These are phyloP conservation scores for Diceros bicornis DNA, from an alignment of 2,797 vertebrate species.

Conservation along the genomic window DNA sequence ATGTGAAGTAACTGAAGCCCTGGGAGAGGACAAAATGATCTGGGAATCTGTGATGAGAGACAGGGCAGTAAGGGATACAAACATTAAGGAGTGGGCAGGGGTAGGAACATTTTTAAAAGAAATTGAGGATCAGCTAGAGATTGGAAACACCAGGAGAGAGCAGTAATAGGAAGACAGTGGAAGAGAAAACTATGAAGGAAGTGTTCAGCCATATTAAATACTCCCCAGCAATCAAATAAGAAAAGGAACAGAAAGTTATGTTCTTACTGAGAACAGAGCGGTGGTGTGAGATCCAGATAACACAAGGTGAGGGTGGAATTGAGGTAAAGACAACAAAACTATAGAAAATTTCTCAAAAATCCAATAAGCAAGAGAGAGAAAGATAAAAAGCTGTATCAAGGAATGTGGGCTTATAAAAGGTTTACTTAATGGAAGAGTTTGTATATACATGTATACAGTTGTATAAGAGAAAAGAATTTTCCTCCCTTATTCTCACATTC, in stretches of 20 bases:
- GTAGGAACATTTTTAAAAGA: background rate
- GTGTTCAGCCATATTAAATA: background rate
- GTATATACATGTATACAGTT: background rate
- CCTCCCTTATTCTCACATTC: background rate
- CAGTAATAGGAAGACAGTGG: background rate
- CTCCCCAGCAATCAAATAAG: background rate
- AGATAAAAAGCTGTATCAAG: background rate
- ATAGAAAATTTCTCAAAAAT: background rate
- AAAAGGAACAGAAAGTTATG: background rate
- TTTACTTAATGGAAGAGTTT: background rate
- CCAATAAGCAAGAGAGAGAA: background rate
- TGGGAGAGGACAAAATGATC: background rate
- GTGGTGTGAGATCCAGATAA: background rate
- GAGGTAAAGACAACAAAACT: background rate
- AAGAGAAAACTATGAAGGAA: background rate
- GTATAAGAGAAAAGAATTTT: background rate
- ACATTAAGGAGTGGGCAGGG: background rate
- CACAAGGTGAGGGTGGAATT: background rate
- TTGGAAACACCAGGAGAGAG: background rate
- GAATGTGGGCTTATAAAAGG: background rate
- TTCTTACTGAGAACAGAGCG: background rate
- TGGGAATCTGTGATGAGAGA: background rate
- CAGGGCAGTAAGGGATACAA: background rate
- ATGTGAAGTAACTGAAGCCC: background rate
- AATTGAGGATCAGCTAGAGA: background rate